phyloP scores from a whole-genome alignment of 1,140 invertebrate species.

The Aphidius gifuensis region DNA sequence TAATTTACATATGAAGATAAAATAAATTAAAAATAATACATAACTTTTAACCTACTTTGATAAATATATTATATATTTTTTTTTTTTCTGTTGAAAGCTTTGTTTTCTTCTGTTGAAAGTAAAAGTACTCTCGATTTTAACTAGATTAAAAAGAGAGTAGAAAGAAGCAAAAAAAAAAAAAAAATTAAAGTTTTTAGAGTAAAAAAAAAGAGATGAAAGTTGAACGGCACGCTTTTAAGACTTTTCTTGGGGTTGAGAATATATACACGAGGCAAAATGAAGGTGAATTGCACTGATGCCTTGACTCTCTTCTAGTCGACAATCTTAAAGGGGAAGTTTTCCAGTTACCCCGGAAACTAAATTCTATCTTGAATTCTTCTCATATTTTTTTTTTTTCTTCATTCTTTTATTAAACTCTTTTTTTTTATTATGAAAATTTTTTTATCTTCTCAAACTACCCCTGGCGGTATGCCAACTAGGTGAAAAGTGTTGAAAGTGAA shows the following conservation, averaged over 20 bases:
- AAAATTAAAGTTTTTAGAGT: conserved; percentile 4
- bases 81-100: neutral
- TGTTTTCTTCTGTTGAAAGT: conserved; percentile 15
- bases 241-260: conserved; percentile 32
- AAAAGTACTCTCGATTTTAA: conserved; percentile 26
- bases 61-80: too few relatives aligned
- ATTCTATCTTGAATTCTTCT: conserved; percentile 34
- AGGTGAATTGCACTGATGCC: conserved; percentile 24
- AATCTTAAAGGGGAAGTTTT: conserved; percentile 54
- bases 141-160: conserved; percentile 28
- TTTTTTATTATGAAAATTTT: conserved; percentile 7
- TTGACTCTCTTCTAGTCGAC: conserved; percentile 24
- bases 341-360: conserved; percentile 39
- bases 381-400: conserved; percentile 21
- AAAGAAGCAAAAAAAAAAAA: conserved; percentile 33
- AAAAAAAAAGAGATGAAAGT: conserved; percentile 31
- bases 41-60: too few relatives aligned
- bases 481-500: conserved; percentile 55
- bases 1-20: too few relatives aligned
- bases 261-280: conserved; percentile 39
- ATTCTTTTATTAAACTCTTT: conserved; percentile 7
- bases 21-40: too few relatives aligned
- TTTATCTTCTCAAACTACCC: conserved; percentile 27
- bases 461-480: conserved; percentile 53
- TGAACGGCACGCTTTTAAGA: conserved; percentile 41